Conservation (phyloP, 2,797 vertebrate genomes). For the Macropus fuliginosus region DNA sequence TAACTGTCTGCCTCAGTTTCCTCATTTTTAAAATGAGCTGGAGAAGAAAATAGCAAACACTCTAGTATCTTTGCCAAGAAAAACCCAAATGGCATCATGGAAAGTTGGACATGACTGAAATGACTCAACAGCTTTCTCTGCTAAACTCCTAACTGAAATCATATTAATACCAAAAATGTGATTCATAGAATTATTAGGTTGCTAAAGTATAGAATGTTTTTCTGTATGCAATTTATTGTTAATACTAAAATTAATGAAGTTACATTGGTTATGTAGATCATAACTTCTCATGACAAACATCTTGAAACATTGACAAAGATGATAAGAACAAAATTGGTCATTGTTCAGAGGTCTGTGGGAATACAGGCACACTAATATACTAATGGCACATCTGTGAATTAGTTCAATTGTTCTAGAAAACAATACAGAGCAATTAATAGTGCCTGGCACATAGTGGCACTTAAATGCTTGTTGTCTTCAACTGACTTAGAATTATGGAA, state of each 20-base stretch:
- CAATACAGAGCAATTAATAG: background rate
- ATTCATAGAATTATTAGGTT: background rate
- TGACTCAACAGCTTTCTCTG: background rate
- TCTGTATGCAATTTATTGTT: background rate
- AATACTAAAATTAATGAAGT: background rate
- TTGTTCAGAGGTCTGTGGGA: background rate
- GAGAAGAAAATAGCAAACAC: background rate
- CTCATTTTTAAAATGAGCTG: background rate
- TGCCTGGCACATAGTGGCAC: background rate
- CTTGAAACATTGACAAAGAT: background rate
- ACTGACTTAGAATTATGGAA: background rate
- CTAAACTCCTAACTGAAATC: background rate
- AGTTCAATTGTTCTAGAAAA: background rate
- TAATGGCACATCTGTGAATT: background rate
- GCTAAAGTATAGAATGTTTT: background rate
- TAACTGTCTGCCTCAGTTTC: background rate
- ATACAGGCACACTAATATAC: background rate
- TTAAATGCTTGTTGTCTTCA: background rate
- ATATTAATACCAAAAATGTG: background rate
- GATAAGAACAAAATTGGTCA: background rate
- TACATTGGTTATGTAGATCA: background rate
- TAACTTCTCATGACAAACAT: background rate
- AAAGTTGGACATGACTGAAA: background rate
- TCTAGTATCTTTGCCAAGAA: background rate
- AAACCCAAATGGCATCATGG: background rate